Conservation (phyloP, 2,797 vertebrate species). For the Thripadectes ignobilis region DNA sequence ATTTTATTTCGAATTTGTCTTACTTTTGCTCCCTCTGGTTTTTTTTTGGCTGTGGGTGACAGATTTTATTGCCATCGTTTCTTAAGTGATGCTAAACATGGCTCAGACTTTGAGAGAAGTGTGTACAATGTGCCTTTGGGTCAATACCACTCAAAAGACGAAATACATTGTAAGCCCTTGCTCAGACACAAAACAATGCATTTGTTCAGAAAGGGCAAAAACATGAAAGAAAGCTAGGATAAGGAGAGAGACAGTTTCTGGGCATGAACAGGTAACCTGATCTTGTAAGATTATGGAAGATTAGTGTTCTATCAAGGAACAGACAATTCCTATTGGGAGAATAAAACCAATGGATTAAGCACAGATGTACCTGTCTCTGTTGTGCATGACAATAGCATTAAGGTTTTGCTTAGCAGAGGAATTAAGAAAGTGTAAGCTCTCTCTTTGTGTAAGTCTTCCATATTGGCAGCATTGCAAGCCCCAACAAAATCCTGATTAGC, state of each 20-base stretch:
- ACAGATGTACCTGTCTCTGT: conserved; percentile 16
- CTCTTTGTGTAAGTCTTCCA: conserved; percentile 15
- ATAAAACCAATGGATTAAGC: conserved; percentile 68
- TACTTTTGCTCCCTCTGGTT: accelerated
- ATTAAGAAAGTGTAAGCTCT: conserved; percentile 15
- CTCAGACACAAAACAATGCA: conserved; percentile 69
- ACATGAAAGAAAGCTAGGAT: conserved; percentile 66
- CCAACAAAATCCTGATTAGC: conserved; percentile 5
- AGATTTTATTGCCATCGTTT: conserved; percentile 26
- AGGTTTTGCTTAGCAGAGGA: background rate
- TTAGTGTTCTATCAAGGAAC: conserved; percentile 65
- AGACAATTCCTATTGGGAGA: conserved; percentile 63
- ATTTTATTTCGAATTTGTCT: background rate
- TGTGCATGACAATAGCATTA: background rate
- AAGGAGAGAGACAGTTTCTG: conserved; percentile 71
- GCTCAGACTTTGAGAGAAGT: conserved; percentile 23
- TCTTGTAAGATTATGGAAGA: conserved; percentile 75
- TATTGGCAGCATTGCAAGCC: conserved; percentile 50
- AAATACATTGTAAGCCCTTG: conserved; percentile 57
- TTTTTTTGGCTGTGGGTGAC: background rate
- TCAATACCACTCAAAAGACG: conserved; percentile 61
- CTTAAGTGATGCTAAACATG: conserved; percentile 20
- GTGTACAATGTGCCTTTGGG: conserved; percentile 27
- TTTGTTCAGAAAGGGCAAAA: conserved; percentile 58
- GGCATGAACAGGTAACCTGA: conserved; percentile 75